Base-by-base conservation (phyloP, 2,113 vertebrate species). In the Ptychochromis oligacanthus region DNA sequence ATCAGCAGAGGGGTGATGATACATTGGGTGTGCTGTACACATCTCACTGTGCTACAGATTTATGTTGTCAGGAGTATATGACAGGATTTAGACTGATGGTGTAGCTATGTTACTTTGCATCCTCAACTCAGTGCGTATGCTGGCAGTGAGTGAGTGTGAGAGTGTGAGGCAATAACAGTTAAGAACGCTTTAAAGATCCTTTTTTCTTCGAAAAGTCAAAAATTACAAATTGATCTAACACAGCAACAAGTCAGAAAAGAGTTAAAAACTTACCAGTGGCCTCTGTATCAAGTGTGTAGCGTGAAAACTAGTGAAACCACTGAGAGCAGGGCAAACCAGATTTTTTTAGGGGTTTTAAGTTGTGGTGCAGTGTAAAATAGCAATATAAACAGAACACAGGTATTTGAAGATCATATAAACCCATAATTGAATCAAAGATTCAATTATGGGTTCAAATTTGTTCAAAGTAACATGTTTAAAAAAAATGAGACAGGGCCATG, bases 1-100 rank as follows among this genome's bases (percentile, higher is more conserved):
- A 74, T 87, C 75, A 40, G 64, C 72, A 70, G 54, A 56, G 40
- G 18, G 38, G 22, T 75, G 70, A 81, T 75, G n/a, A 31, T 40
- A n/a, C 60, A 10, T 46, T 46, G 22, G 12, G 70, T 60, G 79
- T 43, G 74, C 60, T 31, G 14, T 87, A 34, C 18, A 31, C 8
- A 13, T 62, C 60, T 80, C 28, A 56, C 79, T 65, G 14, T 55
- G 31, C 36, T 78, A 54, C 40, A 60, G 77, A 58, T 15, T 81
- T 46, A 43, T 54, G 52, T 56, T 81, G 84, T 86, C 83, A 76
- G 43, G 74, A 87, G 61, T 52, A 15, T 26, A 40, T 72, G 75
- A 79, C 38, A 61, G 52, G 65, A 89, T 64, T 84, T 57, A 67
- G 31, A 31, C 56, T 91, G 89, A 87, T 65, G 67, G 65, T 57